These are phyloP conservation scores for Dallia pectoralis DNA, from an alignment of 2,797 vertebrate genomes.

Conservation along the genomic window DNA sequence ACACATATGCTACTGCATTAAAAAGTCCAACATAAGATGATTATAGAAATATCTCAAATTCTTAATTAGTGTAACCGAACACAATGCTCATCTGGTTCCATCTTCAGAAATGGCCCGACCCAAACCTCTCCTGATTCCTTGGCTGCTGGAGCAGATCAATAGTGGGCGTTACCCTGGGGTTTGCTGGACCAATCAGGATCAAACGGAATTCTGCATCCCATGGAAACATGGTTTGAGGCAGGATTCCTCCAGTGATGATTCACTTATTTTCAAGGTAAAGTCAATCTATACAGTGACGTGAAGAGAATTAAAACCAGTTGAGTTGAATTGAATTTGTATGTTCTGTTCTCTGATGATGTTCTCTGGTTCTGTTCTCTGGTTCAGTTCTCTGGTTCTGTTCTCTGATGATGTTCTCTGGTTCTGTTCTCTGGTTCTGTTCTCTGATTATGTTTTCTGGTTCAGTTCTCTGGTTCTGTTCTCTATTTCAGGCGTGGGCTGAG, in stretches of 20 bases:
- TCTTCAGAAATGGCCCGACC: slow-evolving; percentile 10
- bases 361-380: too few species aligned
- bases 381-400: slow-evolving; percentile 57
- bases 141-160: slow-evolving; percentile 77
- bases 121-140: slow-evolving; percentile 83
- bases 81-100: not conserved
- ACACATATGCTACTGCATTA: too few species aligned
- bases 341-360: too few species aligned
- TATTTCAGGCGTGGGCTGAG: slow-evolving; percentile 88
- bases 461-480: too few species aligned
- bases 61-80: not conserved
- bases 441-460: too few species aligned
- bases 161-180: slow-evolving; percentile 76
- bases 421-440: too few species aligned
- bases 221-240: slow-evolving; percentile 88
- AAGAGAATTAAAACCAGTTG: too few species aligned
- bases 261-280: slow-evolving; percentile 82
- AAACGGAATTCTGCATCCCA: slow-evolving; percentile 77
- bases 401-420: too few species aligned
- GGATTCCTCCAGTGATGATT: slow-evolving; percentile 74
- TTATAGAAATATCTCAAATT: too few species aligned
- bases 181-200: slow-evolving; percentile 72
- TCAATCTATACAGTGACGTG: too few species aligned
- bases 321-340: too few species aligned
- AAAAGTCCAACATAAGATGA: too few species aligned